Percentiles rank a stretch among this genome's conserved stretches.
These are phyloP conservation scores for Calephelis perditalis DNA, from an alignment of 2,888 invertebrate genomes.

Conservation along the genomic window DNA sequence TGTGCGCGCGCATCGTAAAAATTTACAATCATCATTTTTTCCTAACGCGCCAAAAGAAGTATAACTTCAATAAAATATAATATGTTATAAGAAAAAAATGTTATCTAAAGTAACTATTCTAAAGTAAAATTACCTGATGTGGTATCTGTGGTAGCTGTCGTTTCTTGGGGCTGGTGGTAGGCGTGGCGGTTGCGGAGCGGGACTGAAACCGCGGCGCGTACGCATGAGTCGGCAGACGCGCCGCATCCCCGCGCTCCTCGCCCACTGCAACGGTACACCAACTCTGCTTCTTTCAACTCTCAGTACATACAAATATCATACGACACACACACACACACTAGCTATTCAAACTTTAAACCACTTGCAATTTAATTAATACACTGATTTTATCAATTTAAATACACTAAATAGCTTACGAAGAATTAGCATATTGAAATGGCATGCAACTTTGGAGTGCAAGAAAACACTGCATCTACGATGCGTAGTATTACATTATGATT, in stretches of 20 bases:
- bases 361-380: neutral
- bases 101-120: too few relatives aligned
- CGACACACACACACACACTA: constrained; percentile 13
- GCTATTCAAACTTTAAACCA: constrained; percentile 9
- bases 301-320: neutral
- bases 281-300: constrained; percentile 26
- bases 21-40: too few relatives aligned
- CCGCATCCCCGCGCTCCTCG: constrained; percentile 41
- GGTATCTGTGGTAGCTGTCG: constrained; percentile 97
- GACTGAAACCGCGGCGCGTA: constrained; percentile 86
- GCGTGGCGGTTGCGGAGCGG: constrained; percentile 93
- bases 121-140: constrained; percentile 52
- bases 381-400: neutral
- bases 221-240: constrained; percentile 76
- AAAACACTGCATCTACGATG: constrained; percentile 17
- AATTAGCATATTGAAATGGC: constrained; percentile 34
- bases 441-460: constrained; percentile 37
- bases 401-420: constrained; percentile 10
- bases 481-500: constrained; percentile 35
- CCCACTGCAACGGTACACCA: constrained; percentile 27
- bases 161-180: constrained; percentile 96
- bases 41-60: too few relatives aligned
- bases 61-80: too few relatives aligned
- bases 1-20: too few relatives aligned
- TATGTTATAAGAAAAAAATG: too few relatives aligned